These are phyloP conservation scores for Cephus runcator DNA, from an alignment of 2,888 invertebrate genomes.

Conservation along the genomic window DNA sequence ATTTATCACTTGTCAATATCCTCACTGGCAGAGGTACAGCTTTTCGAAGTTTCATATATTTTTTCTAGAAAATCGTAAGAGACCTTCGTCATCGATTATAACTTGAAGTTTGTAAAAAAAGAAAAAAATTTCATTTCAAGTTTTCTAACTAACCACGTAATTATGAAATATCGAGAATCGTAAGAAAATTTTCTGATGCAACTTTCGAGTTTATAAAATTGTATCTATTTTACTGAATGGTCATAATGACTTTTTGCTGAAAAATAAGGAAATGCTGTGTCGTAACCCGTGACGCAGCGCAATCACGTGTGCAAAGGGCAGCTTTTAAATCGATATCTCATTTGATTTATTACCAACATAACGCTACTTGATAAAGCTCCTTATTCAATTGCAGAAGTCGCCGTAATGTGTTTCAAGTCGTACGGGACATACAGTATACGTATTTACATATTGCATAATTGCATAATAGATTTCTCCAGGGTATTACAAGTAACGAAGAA, in stretches of 20 bases:
- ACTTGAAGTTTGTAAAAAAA: neutral
- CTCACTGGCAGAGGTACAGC: neutral
- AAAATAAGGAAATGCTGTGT: neutral
- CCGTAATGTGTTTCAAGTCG: neutral
- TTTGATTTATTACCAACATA: neutral
- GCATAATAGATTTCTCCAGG: neutral
- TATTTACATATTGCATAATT: neutral
- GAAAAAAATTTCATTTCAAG: too few species aligned
- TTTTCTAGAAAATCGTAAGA: neutral
- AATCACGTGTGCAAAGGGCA: neutral
- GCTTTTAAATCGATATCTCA: neutral
- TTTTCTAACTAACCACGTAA: too few species aligned
- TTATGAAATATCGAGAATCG: too few species aligned
- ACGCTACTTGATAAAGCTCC: neutral
- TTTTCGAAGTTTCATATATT: neutral
- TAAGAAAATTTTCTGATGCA: too few species aligned
- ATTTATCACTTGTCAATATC: neutral
- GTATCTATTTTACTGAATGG: neutral
- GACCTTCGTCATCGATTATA: neutral
- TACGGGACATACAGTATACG: neutral
- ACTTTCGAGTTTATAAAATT: neutral
- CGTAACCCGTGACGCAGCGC: neutral
- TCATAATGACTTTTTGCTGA: neutral
- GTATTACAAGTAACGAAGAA: neutral
- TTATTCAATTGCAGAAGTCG: neutral